Evolutionary conservation across 1,140 invertebrate species (phyloP).

Genomic region (Proctacanthus coquilletti): DNA sequence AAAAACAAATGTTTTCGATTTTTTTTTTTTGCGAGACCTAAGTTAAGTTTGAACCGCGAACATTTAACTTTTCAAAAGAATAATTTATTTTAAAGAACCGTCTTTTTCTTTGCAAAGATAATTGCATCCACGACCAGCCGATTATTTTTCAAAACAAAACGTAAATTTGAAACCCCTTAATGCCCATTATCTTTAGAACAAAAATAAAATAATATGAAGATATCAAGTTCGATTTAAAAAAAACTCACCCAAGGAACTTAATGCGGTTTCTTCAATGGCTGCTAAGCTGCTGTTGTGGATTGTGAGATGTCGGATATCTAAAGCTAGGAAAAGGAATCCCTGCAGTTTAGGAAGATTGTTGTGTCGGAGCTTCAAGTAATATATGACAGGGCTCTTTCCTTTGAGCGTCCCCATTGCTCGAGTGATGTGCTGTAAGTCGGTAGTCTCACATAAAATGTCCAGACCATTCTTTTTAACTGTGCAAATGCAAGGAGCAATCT

Average conservation of each 20-base stretch:
- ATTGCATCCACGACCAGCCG: too few species aligned
- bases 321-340: slow-evolving; percentile 67
- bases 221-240: too few species aligned
- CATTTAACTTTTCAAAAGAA: too few species aligned
- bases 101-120: too few species aligned
- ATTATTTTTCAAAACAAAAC: too few species aligned
- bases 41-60: too few species aligned
- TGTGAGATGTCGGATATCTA: slow-evolving; percentile 72
- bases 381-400: slow-evolving; percentile 58
- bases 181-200: too few species aligned
- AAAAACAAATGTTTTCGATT: too few species aligned
- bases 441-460: slow-evolving; percentile 72
- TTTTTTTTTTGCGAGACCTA: too few species aligned
- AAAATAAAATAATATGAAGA: too few species aligned
- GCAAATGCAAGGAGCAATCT: slow-evolving; percentile 64
- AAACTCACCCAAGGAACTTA: slow-evolving; percentile 62
- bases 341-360: slow-evolving; percentile 68
- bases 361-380: slow-evolving; percentile 71
- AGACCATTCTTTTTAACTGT: slow-evolving; percentile 70
- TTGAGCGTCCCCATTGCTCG: slow-evolving; percentile 62
- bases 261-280: slow-evolving; percentile 67
- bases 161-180: too few species aligned
- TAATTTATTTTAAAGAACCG: too few species aligned
- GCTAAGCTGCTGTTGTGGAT: slow-evolving; percentile 75
- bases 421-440: slow-evolving; percentile 51